A percentile compares a stretch with the other conserved stretches of the same genome.
Evolutionary conservation across 2,113 vertebrate species (phyloP).

Genomic region (Myotis lucifugus): DNA sequence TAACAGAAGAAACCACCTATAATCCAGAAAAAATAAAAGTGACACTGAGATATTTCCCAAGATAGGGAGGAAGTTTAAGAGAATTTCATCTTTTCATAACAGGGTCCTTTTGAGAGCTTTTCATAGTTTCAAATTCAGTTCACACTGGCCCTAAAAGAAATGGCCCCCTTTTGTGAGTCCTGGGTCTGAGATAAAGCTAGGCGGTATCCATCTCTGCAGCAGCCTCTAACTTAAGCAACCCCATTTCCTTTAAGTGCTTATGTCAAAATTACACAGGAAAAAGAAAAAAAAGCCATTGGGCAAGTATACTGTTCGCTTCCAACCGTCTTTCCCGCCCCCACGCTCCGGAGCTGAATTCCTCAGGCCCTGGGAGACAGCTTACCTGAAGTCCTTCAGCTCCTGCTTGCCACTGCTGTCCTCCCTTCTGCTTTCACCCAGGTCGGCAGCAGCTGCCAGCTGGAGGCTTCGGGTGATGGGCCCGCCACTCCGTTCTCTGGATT

Average conservation of each 20-base stretch:
- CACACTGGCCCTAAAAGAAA: slow-evolving; percentile 73
- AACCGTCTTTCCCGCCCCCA: not conserved
- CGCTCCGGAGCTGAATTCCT: not conserved
- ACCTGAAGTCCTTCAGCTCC: slow-evolving; percentile 91
- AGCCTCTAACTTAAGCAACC: slow-evolving; percentile 8
- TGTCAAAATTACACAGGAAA: slow-evolving; percentile 54
- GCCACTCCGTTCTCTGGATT: slow-evolving; percentile 86
- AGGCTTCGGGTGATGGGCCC: slow-evolving; percentile 88
- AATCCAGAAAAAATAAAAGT: not conserved
- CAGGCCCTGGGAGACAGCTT: slow-evolving; percentile 74
- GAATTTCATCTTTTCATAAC: slow-evolving; percentile 51
- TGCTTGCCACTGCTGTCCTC: slow-evolving; percentile 86
- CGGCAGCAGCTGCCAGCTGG: slow-evolving; percentile 87
- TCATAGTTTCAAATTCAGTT: slow-evolving; percentile 67
- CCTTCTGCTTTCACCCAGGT: slow-evolving; percentile 87
- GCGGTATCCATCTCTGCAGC: slow-evolving; percentile 5
- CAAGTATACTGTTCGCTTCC: slow-evolving; percentile 27
- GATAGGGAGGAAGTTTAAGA: not conserved
- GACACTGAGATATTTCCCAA: not conserved
- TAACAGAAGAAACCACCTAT: not conserved
- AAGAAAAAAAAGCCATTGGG: not conserved
- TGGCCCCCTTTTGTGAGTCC: slow-evolving; percentile 40
- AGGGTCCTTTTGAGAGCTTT: slow-evolving; percentile 44
- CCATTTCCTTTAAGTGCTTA: slow-evolving; percentile 52
- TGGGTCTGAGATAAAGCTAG: slow-evolving; percentile 15